Base-by-base conservation (phyloP, 2,888 invertebrate species). In the Oithona nana region DNA sequence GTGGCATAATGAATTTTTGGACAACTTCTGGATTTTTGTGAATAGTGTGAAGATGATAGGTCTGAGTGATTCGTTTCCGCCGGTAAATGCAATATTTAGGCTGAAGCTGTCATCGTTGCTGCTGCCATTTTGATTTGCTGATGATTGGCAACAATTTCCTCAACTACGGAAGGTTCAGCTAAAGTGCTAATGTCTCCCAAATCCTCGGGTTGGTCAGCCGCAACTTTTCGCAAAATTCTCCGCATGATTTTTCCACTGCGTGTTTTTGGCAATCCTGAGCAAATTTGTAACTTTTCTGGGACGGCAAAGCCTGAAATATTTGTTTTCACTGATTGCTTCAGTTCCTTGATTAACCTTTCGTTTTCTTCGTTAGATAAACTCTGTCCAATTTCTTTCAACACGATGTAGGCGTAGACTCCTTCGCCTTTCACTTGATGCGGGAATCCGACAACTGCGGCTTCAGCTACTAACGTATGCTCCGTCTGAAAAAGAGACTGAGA, bases 211-310 rank as follows among this genome's bases (percentile, higher is more conserved):
- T 67, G 58, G 26, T 64, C 57, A 3, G 65, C 64, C 2, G 64
- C 63, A 2, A 77, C 71, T 66, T 75, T 75, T 26, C 75, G 68
- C 63, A 77, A 69, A 54, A 77, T 74, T 58, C 77, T 68, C 28
- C 77, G 68, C 76, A 77, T 76, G 30, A 77, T 77, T 68, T 77
- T 77, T 0, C 76, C 76, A 4, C 76, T 76, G 54, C 76, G 68
- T 1, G 77, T 77, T 66, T 75, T 75, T 16, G 29, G 57, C 16
- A 39, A 31, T 2, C 57, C 31, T 20, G 57, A 57, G 57, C 57
- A 57, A 24, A 39, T 28, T 22, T 57, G 29, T 13, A 31, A 29
- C 16, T 4, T 28, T 63, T 77, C 76, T 16, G 77, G 77, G 39
- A 74, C 70, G n/a, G 77, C 77, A 66, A 74, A 75, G 2, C 70